A percentile compares a stretch with the other conserved stretches of the same genome.
Conservation (phyloP, 2,888 invertebrate genomes). For the Pristionchus entomophagus region DNA sequence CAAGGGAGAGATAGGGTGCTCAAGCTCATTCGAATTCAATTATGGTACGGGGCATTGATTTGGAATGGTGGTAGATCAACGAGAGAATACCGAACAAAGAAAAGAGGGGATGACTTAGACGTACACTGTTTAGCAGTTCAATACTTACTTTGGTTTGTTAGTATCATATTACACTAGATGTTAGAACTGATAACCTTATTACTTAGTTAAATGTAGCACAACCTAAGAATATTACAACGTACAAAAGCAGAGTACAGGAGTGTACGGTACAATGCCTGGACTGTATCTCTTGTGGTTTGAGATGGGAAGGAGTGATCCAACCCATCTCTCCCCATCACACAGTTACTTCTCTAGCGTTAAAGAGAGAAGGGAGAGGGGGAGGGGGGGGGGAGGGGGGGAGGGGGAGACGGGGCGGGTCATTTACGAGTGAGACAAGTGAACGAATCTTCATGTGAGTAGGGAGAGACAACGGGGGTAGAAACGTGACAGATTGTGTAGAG, state of each 20-base stretch:
- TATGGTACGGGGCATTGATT: constrained; percentile 35
- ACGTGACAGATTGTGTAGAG: constrained; percentile 15
- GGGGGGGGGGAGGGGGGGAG: background rate
- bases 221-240: constrained; percentile 37
- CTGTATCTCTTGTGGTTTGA: background rate
- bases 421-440: constrained; percentile 30
- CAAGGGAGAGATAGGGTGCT: background rate
- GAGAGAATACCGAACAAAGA: constrained; percentile 8
- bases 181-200: constrained; percentile 22
- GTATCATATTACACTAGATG: constrained; percentile 28
- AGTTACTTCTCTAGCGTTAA: background rate
- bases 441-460: constrained; percentile 10
- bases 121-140: background rate
- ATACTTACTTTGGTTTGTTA: constrained; percentile 39
- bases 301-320: background rate
- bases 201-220: constrained; percentile 16
- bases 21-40: constrained; percentile 39
- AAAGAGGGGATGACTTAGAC: constrained; percentile 12
- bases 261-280: constrained; percentile 6
- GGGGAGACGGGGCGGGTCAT: constrained; percentile 14
- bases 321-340: background rate
- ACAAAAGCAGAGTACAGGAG: constrained; percentile 3
- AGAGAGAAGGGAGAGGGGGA: background rate
- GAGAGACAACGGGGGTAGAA: constrained; percentile 11
- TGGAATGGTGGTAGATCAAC: constrained; percentile 35